Conservation (phyloP, 2,888 invertebrate species). For the Pammene fasciana region DNA sequence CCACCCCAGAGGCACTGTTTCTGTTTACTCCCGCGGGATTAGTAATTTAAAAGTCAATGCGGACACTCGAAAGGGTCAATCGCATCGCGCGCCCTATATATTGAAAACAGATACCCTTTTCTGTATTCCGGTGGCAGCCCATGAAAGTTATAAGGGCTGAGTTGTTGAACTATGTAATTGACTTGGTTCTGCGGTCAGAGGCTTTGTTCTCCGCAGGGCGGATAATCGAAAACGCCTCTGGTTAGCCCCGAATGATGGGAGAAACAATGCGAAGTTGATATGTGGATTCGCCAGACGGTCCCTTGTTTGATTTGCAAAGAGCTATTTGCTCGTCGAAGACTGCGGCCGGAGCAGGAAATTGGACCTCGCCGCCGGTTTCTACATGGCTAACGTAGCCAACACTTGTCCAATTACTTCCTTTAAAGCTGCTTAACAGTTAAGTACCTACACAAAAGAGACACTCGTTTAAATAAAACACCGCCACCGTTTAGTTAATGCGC, state of each 20-base stretch:
- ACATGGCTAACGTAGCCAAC: slow-evolving; percentile 55
- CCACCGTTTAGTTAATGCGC: slow-evolving; percentile 52
- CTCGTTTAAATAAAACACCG: slow-evolving; percentile 64
- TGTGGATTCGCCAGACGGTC: slow-evolving; percentile 78
- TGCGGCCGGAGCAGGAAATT: slow-evolving; percentile 77
- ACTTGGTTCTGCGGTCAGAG: slow-evolving; percentile 81
- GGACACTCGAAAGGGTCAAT: slow-evolving; percentile 83
- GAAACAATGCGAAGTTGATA: slow-evolving; percentile 82
- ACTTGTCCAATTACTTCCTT: slow-evolving; percentile 77
- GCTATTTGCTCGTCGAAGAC: slow-evolving; percentile 78
- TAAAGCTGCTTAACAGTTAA: slow-evolving; percentile 60
- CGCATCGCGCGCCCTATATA: slow-evolving; percentile 75
- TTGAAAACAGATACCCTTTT: slow-evolving; percentile 83
- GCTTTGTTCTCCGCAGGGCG: slow-evolving; percentile 80
- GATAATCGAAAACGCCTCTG: slow-evolving; percentile 83
- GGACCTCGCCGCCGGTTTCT: slow-evolving; percentile 63
- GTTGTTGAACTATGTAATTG: slow-evolving; percentile 84
- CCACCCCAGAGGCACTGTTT: slow-evolving; percentile 69
- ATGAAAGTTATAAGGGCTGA: slow-evolving; percentile 83
- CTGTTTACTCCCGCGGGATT: slow-evolving; percentile 81
- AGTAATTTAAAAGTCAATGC: slow-evolving; percentile 84
- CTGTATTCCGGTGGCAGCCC: slow-evolving; percentile 81
- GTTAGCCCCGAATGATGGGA: slow-evolving; percentile 77
- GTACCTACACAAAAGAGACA: slow-evolving; percentile 52
- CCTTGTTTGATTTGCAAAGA: slow-evolving; percentile 82